Evolutionary conservation across 2,797 vertebrate genomes (phyloP).

Genomic region (Microctenopoma steveboyesi): DNA sequence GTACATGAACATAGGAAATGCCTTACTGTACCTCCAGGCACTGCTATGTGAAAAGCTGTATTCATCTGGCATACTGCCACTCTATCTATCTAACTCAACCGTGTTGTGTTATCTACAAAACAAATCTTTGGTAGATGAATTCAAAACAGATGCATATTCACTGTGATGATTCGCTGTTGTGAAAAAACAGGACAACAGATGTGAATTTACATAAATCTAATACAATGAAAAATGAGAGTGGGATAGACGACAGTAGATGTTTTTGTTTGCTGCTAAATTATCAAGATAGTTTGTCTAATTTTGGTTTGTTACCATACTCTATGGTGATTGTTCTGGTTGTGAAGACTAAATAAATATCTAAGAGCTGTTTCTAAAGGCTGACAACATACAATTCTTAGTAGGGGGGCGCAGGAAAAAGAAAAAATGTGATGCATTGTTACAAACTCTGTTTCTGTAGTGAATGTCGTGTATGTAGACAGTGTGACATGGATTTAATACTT

Average conservation of each 20-base stretch:
- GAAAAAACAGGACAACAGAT: not conserved
- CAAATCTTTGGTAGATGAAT: slow-evolving; percentile 28
- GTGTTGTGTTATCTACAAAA: slow-evolving; percentile 12
- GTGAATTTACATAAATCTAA: not conserved
- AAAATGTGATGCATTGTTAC: no score
- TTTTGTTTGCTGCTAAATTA: not conserved
- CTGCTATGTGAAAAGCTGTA: slow-evolving; percentile 28
- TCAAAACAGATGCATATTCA: slow-evolving; percentile 18
- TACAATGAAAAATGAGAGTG: not conserved
- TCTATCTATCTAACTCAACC: not conserved
- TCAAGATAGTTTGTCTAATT: not conserved
- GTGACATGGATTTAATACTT: no score
- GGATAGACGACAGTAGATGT: not conserved
- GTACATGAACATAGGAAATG: slow-evolving; percentile 49
- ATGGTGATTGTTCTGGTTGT: not conserved
- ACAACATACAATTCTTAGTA: not conserved
- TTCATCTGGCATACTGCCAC: slow-evolving; percentile 34
- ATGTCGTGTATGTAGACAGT: no score
- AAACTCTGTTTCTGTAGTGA: no score
- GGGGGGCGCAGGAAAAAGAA: no score
- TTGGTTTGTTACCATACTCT: not conserved
- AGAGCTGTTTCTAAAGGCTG: not conserved
- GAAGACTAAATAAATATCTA: not conserved
- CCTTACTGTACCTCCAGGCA: slow-evolving; percentile 53
- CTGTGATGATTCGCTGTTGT: not conserved